Percentiles rank a stretch among this genome's conserved stretches.
Evolutionary conservation across 1,140 invertebrate genomes (phyloP).

Genomic region (Brachionus angularis): DNA sequence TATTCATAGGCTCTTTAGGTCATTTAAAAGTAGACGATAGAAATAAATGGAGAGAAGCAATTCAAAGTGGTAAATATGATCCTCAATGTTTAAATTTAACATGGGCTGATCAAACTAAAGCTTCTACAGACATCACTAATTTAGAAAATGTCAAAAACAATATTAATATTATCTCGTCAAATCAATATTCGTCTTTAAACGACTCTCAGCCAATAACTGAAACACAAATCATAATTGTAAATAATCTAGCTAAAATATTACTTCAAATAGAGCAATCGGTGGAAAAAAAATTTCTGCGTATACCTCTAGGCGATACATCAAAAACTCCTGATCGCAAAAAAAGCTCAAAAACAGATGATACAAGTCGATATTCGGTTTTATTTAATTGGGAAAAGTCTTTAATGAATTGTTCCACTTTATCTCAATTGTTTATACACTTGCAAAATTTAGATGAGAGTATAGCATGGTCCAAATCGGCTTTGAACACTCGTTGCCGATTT

Average conservation of each 20-base stretch:
- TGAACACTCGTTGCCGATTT: constrained; percentile 76
- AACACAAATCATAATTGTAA: constrained; percentile 58
- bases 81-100: constrained; percentile 48
- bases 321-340: constrained; percentile 26
- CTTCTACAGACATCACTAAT: constrained; percentile 63
- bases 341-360: constrained; percentile 46
- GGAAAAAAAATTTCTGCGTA: constrained; percentile 73
- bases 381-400: constrained; percentile 82
- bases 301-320: constrained; percentile 67
- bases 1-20: constrained; percentile 74
- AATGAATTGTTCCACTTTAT: constrained; percentile 66
- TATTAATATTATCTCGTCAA: background rate
- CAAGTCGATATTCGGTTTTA: constrained; percentile 52
- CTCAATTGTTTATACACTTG: constrained; percentile 69
- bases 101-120: constrained; percentile 59
- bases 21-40: constrained; percentile 61
- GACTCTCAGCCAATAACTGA: background rate
- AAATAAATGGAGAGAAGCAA: constrained; percentile 50
- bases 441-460: constrained; percentile 62
- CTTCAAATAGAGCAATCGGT: constrained; percentile 77
- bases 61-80: constrained; percentile 51
- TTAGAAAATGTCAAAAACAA: constrained; percentile 50
- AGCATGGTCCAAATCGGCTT: constrained; percentile 61
- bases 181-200: background rate
- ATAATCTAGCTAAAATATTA: constrained; percentile 70